These are phyloP conservation scores for Hydroisotoma schaefferi DNA, from an alignment of 2,888 invertebrate genomes.

Conservation along the genomic window DNA sequence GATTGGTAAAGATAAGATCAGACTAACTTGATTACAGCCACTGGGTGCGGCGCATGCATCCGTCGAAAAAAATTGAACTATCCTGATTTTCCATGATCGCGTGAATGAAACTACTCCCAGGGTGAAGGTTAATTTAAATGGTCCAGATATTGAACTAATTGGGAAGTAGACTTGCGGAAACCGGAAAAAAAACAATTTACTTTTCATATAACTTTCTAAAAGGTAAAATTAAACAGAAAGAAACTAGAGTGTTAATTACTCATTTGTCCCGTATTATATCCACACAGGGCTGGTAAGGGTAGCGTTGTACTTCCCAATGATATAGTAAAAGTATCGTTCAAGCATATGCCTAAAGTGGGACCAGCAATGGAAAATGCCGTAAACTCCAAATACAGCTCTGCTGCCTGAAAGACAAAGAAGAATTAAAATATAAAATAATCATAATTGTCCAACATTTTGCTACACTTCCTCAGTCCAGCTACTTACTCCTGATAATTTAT, in stretches of 20 bases:
- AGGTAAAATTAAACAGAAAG: not conserved
- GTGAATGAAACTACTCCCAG: slow-evolving; percentile 16
- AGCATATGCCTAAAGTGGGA: slow-evolving; percentile 69
- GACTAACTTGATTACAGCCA: slow-evolving; percentile 28
- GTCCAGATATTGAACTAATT: slow-evolving; percentile 20
- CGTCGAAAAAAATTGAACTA: slow-evolving; percentile 42
- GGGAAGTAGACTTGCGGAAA: slow-evolving; percentile 20
- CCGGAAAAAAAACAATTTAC: not conserved
- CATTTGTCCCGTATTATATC: slow-evolving; percentile 75
- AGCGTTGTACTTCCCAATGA: slow-evolving; percentile 62
- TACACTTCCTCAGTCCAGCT: no score
- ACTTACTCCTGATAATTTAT: slow-evolving; percentile 60
- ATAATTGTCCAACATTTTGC: not conserved
- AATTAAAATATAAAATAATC: not conserved
- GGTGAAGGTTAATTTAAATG: slow-evolving; percentile 33
- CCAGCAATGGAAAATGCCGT: slow-evolving; percentile 67
- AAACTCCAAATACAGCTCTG: slow-evolving; percentile 72
- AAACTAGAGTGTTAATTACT: slow-evolving; percentile 50
- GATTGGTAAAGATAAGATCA: not conserved
- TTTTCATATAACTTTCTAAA: not conserved
- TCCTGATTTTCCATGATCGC: slow-evolving; percentile 46
- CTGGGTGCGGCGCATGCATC: slow-evolving; percentile 43
- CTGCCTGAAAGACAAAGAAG: slow-evolving; percentile 48
- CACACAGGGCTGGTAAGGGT: slow-evolving; percentile 64
- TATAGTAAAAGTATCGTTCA: slow-evolving; percentile 66